Evolutionary conservation across 2,113 vertebrate species (phyloP).

Genomic region (Anguilla japonica): DNA sequence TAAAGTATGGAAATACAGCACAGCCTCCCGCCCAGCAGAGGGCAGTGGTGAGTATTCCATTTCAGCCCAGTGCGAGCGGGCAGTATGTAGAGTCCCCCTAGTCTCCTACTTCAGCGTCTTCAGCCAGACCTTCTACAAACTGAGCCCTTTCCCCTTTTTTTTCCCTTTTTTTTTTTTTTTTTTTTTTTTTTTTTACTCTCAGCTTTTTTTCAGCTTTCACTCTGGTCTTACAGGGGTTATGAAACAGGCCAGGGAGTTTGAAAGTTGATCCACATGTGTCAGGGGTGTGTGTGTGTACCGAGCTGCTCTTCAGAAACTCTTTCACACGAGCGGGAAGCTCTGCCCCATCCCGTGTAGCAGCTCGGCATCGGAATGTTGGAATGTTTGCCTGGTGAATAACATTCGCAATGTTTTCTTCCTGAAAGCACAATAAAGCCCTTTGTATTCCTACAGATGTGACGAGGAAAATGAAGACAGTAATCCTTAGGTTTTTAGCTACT

Average conservation of each 20-base stretch:
- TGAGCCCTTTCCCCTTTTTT: not conserved
- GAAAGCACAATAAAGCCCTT: conserved; percentile 68
- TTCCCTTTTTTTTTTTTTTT: too few species aligned
- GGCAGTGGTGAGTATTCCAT: conserved; percentile 42
- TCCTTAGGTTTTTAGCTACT: conserved; percentile 77
- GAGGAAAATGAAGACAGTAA: conserved; percentile 79
- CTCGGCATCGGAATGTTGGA: conserved; percentile 8
- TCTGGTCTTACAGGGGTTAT: not conserved
- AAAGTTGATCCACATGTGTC: not conserved
- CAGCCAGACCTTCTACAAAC: not conserved
- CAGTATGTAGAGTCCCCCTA: not conserved
- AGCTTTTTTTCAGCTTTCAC: not conserved
- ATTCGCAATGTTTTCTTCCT: conserved; percentile 28
- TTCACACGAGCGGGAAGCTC: not conserved
- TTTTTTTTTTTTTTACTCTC: not conserved
- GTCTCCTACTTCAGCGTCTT: not conserved
- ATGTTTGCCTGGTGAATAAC: conserved; percentile 39
- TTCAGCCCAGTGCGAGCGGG: conserved; percentile 2
- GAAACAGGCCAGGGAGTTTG: not conserved
- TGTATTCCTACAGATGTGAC: conserved; percentile 84
- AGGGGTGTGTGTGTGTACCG: not conserved
- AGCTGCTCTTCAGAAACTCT: not conserved
- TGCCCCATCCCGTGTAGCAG: not conserved
- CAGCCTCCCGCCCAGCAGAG: conserved; percentile 31
- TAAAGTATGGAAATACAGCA: conserved; percentile 43